These are phyloP conservation scores for Steatocranus sp. DNA, from an alignment of 2,797 vertebrate genomes.

Conservation along the genomic window DNA sequence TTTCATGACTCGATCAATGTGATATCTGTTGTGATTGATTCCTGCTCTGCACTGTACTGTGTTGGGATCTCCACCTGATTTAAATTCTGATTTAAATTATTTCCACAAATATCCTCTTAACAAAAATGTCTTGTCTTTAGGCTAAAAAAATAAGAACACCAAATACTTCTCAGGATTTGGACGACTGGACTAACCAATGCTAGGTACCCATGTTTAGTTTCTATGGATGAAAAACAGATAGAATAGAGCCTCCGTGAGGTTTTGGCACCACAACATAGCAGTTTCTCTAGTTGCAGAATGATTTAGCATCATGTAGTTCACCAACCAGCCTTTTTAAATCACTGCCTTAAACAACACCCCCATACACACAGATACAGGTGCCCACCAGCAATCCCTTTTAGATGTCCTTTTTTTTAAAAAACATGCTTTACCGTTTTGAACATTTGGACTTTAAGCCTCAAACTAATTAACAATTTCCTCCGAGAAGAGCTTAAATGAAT, in stretches of 20 bases:
- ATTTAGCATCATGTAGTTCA: constrained; percentile 19
- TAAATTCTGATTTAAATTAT: not conserved
- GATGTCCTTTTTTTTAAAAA: not conserved
- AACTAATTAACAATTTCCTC: constrained; percentile 52
- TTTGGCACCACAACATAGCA: constrained; percentile 4
- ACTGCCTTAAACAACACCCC: not conserved
- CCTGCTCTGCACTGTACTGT: not conserved
- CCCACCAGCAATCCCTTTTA: not conserved
- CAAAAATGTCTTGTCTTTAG: not conserved
- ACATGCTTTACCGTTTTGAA: constrained; percentile 5
- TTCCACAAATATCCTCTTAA: not conserved
- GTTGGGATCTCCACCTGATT: not conserved
- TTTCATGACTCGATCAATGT: not conserved
- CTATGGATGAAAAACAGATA: not conserved
- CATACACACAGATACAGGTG: not conserved
- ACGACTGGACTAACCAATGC: not conserved
- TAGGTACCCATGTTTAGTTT: not conserved
- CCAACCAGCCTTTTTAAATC: not conserved
- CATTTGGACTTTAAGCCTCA: constrained; percentile 41
- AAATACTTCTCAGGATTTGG: not conserved
- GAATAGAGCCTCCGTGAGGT: not conserved
- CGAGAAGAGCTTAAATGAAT: constrained; percentile 48
- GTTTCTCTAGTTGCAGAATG: not conserved
- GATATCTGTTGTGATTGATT: not conserved
- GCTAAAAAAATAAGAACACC: not conserved